phyloP scores from a whole-genome alignment of 2,888 invertebrate species.

The Perithous albicinctus region DNA sequence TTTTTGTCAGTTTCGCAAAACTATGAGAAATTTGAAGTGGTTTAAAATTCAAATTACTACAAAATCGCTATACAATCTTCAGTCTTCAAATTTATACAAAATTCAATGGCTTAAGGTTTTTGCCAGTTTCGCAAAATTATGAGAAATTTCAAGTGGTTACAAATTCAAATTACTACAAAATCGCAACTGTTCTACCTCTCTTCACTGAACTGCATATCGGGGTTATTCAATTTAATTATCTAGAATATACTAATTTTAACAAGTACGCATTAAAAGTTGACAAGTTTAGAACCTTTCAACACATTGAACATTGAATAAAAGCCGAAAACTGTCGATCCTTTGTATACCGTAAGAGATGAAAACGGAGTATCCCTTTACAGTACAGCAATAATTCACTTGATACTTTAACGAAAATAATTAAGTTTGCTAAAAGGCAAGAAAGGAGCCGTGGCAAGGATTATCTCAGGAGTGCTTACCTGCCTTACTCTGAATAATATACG shows the following conservation, averaged over 20 bases:
- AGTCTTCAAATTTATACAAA: too few species aligned
- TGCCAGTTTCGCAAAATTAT: too few species aligned
- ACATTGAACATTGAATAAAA: not conserved
- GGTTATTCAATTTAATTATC: too few species aligned
- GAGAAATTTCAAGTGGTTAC: too few species aligned
- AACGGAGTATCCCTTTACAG: not conserved
- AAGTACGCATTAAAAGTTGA: not conserved
- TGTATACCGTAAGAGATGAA: not conserved
- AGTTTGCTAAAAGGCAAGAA: slow-evolving; percentile 35
- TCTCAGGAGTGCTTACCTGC: slow-evolving; percentile 44
- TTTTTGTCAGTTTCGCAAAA: too few species aligned
- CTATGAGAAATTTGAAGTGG: too few species aligned
- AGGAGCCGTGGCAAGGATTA: slow-evolving; percentile 50
- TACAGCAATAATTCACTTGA: slow-evolving; percentile 6
- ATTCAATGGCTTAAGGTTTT: too few species aligned
- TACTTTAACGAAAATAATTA: slow-evolving; percentile 50
- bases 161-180: too few species aligned
- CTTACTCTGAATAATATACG: slow-evolving; percentile 34
- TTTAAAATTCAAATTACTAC: too few species aligned
- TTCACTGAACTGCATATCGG: too few species aligned
- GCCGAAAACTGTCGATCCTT: not conserved
- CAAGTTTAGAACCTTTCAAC: not conserved
- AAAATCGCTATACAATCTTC: too few species aligned
- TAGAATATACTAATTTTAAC: not conserved
- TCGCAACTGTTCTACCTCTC: too few species aligned